Evolutionary conservation across 2,888 invertebrate species (phyloP).

Genomic region (Drymonia ruficornis): DNA sequence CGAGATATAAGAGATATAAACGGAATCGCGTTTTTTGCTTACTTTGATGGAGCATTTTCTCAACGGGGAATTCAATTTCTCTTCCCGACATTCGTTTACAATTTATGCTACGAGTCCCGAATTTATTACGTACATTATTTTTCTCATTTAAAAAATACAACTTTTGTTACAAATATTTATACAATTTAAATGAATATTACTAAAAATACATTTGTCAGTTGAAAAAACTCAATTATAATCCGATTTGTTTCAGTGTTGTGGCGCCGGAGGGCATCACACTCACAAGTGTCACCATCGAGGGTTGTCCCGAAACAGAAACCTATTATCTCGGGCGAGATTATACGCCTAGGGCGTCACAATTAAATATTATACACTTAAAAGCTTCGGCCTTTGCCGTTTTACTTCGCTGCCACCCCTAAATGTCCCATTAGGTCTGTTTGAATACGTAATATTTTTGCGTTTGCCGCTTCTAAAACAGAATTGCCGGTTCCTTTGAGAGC

Average conservation of each 20-base stretch:
- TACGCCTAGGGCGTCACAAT: constrained; percentile 86
- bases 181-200: not conserved
- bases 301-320: constrained; percentile 84
- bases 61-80: constrained; percentile 82
- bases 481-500: constrained; percentile 83
- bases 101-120: constrained; percentile 66
- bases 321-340: constrained; percentile 86
- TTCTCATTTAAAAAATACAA: constrained; percentile 25
- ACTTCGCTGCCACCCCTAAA: constrained; percentile 84
- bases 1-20: constrained; percentile 85
- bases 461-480: constrained; percentile 82
- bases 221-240: constrained; percentile 81
- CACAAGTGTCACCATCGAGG: constrained; percentile 80
- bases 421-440: constrained; percentile 85
- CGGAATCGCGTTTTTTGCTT: constrained; percentile 85
- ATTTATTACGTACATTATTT: constrained; percentile 58
- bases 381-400: constrained; percentile 85
- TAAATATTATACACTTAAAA: constrained; percentile 86
- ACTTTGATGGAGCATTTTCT: constrained; percentile 84
- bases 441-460: constrained; percentile 85
- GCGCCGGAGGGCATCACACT: constrained; percentile 78
- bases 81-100: constrained; percentile 74
- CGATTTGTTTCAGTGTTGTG: constrained; percentile 79
- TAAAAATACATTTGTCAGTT: constrained; percentile 62
- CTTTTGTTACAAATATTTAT: constrained; percentile 11